Base-by-base conservation (phyloP, 2,113 vertebrate species). In the Pseudolaguvia tuberculata region DNA sequence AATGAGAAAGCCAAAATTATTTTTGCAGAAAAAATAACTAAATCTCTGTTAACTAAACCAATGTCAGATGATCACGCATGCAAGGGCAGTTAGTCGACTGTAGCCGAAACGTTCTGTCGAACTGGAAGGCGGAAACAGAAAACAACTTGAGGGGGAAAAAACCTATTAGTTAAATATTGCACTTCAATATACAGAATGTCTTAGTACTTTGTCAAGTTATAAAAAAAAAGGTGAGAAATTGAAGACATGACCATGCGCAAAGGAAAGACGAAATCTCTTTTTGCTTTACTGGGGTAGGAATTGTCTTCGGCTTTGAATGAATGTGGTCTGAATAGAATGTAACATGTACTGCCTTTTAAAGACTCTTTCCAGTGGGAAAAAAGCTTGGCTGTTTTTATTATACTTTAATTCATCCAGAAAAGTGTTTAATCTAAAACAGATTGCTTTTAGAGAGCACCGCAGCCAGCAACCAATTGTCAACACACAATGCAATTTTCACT, bases 391-490 rank as follows among this genome's bases (percentile, higher is more conserved):
- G 63, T 76, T 80, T 75, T 71, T 80, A 76, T 78, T 78, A 76
- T 73, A 72, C 75, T 80, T 77, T 82, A 78, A 82, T 80, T 83
- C 76, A 81, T 73, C 73, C 79, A 77, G 76, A 84, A 84, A 80
- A 79, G 78, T 79, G 76, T 78, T 84, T 70, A 69, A 80, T 80
- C 78, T 82, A 79, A 80, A 77, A 74, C 78, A 79, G 80, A 80
- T 76, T 77, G 79, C 79, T 78, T 83, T 79, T 77, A 77, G 73
- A 83, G 68, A 77, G 75, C 71, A 75, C 58, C 58, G 62, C 77
- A 79, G 61, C 76, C 73, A 70, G 76, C 74, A 79, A 75, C 61
- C 79, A 51, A 78, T 71, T 79, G 82, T 83, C 79, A 75, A 79
- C 75, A 81, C 70, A 77, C 73, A 65, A 72, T 76, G 79, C 72